phyloP scores from a whole-genome alignment of 2,888 invertebrate genomes.

The Archips crataeganus region DNA sequence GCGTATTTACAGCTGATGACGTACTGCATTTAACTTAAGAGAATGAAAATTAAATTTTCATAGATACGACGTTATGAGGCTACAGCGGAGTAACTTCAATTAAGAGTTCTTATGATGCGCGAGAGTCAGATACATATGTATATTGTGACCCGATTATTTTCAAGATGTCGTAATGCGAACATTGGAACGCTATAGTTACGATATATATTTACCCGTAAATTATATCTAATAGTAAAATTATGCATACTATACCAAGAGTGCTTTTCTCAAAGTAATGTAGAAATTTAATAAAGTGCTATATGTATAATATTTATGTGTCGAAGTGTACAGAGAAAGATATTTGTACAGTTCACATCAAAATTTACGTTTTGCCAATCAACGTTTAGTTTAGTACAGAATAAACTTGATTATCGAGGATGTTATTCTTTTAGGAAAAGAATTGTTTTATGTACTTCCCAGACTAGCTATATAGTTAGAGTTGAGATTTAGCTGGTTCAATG shows the following conservation, averaged over 20 bases:
- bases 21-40: constrained; percentile 76
- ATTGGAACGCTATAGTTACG: constrained; percentile 11
- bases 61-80: constrained; percentile 60
- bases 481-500: constrained; percentile 33
- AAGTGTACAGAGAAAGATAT: constrained; percentile 58
- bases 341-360: constrained; percentile 63
- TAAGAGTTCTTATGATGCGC: constrained; percentile 20
- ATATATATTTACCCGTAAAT: constrained; percentile 38
- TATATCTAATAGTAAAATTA: constrained; percentile 46
- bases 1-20: constrained; percentile 74
- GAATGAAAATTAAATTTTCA: constrained; percentile 75
- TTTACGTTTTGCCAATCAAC: constrained; percentile 59
- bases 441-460: constrained; percentile 72
- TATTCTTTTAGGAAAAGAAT: constrained; percentile 85
- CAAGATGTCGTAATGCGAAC: constrained; percentile 5
- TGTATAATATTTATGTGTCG: constrained; percentile 50
- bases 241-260: constrained; percentile 70
- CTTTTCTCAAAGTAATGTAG: constrained; percentile 74
- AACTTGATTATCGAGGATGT: constrained; percentile 64
- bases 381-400: constrained; percentile 12
- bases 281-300: constrained; percentile 64
- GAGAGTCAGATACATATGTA: constrained; percentile 16
- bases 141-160: constrained; percentile 29
- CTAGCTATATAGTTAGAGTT: constrained; percentile 62
- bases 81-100: constrained; percentile 55